Percentiles rank a stretch among this genome's conserved stretches.
These are phyloP conservation scores for Lota lota DNA, from an alignment of 2,113 vertebrate species.

Conservation along the genomic window DNA sequence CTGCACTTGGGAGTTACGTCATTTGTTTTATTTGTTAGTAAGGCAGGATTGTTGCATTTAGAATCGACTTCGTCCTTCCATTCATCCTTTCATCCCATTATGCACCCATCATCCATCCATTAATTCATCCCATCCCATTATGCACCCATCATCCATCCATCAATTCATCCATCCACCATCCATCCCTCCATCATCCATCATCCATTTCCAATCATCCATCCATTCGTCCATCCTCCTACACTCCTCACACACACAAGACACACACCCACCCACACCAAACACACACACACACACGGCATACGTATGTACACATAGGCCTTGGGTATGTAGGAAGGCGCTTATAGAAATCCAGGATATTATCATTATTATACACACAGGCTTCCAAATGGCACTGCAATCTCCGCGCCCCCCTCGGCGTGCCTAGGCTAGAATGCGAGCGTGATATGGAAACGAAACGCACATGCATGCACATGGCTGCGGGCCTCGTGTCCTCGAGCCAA, in stretches of 20 bases:
- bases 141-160: background rate
- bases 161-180: background rate
- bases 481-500: constrained; percentile 53
- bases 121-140: no score
- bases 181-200: background rate
- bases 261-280: background rate
- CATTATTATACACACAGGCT: constrained; percentile 25
- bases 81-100: background rate
- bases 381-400: constrained; percentile 45
- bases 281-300: constrained; percentile 14
- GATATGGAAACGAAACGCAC: constrained; percentile 70
- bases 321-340: no score
- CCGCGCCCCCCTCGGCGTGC: constrained; percentile 57
- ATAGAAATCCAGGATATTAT: no score
- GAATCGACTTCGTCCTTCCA: background rate
- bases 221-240: background rate
- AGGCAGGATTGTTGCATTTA: no score
- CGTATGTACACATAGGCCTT: no score
- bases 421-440: constrained; percentile 51
- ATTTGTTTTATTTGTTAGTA: no score
- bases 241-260: no score
- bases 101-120: background rate
- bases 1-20: no score
- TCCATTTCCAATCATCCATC: background rate
- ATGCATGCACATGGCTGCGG: constrained; percentile 63